Evolutionary conservation across 1,140 invertebrate genomes (phyloP).

Genomic region (Orius laevigatus): DNA sequence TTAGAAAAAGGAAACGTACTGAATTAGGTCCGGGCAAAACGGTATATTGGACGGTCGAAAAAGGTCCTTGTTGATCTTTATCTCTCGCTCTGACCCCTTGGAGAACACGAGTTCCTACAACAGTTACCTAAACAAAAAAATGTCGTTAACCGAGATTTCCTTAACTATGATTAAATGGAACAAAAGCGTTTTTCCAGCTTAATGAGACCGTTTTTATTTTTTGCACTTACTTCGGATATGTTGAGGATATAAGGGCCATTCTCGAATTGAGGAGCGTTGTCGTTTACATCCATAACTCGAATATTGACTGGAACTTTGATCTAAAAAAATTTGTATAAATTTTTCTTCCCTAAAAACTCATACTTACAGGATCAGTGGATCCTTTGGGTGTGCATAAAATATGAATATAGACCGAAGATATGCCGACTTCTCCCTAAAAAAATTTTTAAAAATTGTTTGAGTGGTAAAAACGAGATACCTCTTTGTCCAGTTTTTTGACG

Average conservation of each 20-base stretch:
- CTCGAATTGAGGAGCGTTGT: conserved; percentile 70
- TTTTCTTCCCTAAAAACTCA: background rate
- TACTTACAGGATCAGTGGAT: conserved; percentile 55
- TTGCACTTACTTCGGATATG: conserved; percentile 50
- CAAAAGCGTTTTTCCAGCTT: background rate
- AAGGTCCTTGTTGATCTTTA: conserved; percentile 74
- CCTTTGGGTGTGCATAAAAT: conserved; percentile 64
- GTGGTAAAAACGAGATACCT: conserved; percentile 26
- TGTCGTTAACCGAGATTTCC: background rate
- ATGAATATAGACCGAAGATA: conserved; percentile 68
- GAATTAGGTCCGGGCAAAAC: conserved; percentile 60
- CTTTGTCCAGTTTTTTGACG: conserved; percentile 61
- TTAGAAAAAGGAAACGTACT: conserved; percentile 30
- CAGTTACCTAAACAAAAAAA: conserved; percentile 41
- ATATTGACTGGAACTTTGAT: conserved; percentile 80
- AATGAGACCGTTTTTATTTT: background rate
- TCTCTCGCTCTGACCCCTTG: conserved; percentile 62
- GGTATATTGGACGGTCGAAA: conserved; percentile 73
- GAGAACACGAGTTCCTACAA: conserved; percentile 59
- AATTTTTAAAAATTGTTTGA: background rate
- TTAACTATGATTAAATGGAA: background rate
- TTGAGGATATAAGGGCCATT: conserved; percentile 67
- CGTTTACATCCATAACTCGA: conserved; percentile 81
- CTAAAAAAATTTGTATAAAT: conserved; percentile 29
- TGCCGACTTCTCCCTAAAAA: conserved; percentile 48